Base-by-base conservation (phyloP, 2,888 invertebrate species). In the Cerastis rubricosa region DNA sequence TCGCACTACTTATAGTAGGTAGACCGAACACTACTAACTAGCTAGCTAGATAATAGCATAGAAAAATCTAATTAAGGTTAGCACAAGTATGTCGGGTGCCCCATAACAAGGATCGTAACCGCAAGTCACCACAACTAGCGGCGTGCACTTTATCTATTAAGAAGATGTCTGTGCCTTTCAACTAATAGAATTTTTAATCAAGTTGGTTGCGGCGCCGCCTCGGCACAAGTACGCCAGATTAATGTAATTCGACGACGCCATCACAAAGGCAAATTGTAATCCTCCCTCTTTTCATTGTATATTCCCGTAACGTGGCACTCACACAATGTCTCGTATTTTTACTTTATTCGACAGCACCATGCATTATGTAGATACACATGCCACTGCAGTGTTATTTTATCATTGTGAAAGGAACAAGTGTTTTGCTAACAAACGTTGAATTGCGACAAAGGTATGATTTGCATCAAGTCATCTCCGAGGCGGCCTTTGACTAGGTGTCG, bases 181-280 rank as follows among this genome's bases (percentile, higher is more conserved):
- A 96, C 95, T 96, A 96, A 96, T 96, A 96, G 96, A 96, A 96
- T 96, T 96, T 96, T 96, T 96, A 96, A 96, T 96, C 96, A 96
- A 95, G 95, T 96, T 94, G 94, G 92, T 95, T 94, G 95, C 92
- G 95, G 84, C 84, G 91, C 93, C 93, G 90, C 91, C 90, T 85
- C 92, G 91, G 92, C 93, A 91, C 93, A 92, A 93, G 93, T 91
- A 91, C 94, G 94, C 94, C 95, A 94, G 95, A 96, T 96, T 96
- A 96, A 96, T 96, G 96, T 96, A 96, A 96, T 96, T 96, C 95
- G 95, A 95, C 94, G 93, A 94, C 94, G 95, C 93, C 94, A 93
- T 96, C 95, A 96, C 96, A 96, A 96, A 96, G 94, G 96, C 96
- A 96, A 96, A 96, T 96, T 96, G 96, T 96, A 96, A 96, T 96